Percentiles rank a stretch among this genome's conserved stretches.
Evolutionary conservation across 2,113 vertebrate genomes (phyloP).

Genomic region (Passer montanus): DNA sequence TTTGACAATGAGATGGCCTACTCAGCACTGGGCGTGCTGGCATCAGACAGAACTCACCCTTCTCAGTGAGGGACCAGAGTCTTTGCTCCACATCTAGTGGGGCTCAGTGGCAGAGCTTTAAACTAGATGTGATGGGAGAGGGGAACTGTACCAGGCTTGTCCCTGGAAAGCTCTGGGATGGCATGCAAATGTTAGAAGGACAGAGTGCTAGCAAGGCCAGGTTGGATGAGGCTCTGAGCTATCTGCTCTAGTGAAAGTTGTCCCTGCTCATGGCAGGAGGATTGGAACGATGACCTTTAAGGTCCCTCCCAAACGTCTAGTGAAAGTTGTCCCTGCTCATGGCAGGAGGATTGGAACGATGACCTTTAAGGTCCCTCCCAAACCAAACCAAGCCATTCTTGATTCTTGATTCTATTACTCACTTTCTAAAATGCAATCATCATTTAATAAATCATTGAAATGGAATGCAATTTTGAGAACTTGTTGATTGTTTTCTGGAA

Average conservation of each 20-base stretch:
- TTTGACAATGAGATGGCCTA: neutral
- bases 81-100: neutral
- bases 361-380: neutral
- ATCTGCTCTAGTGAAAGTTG: neutral
- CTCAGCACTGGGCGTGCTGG: neutral
- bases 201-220: neutral
- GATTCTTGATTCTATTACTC: neutral
- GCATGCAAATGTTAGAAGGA: neutral
- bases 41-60: neutral
- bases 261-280: too few relatives aligned
- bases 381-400: neutral
- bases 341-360: neutral
- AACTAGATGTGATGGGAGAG: neutral
- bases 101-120: neutral
- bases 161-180: neutral
- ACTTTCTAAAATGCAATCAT: neutral
- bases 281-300: neutral
- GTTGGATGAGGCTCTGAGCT: neutral
- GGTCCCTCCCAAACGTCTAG: too few relatives aligned
- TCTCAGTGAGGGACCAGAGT: neutral
- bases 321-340: neutral
- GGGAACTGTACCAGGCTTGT: neutral
- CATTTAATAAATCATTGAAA: neutral
- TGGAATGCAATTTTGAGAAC: neutral
- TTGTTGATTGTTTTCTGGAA: neutral